A percentile compares a stretch with the other conserved stretches of the same genome.
Conservation (phyloP, 2,797 vertebrate genomes). For the Austrolebias charrua region DNA sequence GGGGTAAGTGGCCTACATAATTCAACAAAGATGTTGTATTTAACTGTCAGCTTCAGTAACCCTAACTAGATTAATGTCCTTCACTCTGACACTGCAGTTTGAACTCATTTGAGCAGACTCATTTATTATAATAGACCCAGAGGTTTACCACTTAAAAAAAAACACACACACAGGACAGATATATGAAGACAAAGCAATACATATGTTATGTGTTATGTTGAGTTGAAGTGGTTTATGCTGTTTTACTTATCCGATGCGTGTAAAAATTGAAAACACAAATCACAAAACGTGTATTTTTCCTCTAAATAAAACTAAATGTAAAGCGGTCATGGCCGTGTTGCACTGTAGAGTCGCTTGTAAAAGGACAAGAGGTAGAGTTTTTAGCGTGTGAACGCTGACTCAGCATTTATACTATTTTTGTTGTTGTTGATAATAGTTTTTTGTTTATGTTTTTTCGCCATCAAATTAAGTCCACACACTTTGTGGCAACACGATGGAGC, state of each 20-base stretch:
- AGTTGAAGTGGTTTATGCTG: neutral
- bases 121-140: slow-evolving; percentile 20
- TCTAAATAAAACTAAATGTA: slow-evolving; percentile 26
- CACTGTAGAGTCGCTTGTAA: neutral
- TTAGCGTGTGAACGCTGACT: neutral
- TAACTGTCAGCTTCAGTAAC: slow-evolving; percentile 38
- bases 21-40: slow-evolving; percentile 46
- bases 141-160: slow-evolving; percentile 3
- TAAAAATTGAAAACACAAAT: neutral
- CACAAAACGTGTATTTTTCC: slow-evolving; percentile 22
- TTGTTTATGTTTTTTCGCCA: too few species aligned
- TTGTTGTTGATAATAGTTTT: too few species aligned
- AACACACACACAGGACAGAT: slow-evolving; percentile 5
- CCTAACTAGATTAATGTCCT: slow-evolving; percentile 49
- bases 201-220: neutral
- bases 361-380: neutral
- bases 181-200: neutral
- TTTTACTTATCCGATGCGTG: neutral
- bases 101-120: slow-evolving; percentile 31
- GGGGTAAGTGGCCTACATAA: slow-evolving; percentile 64
- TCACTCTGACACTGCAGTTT: slow-evolving; percentile 40
- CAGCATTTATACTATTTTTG: too few species aligned
- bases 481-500: too few species aligned
- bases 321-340: neutral
- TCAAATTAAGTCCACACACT: too few species aligned